phyloP scores from a whole-genome alignment of 2,113 vertebrate genomes.

The Eptesicus fuscus region DNA sequence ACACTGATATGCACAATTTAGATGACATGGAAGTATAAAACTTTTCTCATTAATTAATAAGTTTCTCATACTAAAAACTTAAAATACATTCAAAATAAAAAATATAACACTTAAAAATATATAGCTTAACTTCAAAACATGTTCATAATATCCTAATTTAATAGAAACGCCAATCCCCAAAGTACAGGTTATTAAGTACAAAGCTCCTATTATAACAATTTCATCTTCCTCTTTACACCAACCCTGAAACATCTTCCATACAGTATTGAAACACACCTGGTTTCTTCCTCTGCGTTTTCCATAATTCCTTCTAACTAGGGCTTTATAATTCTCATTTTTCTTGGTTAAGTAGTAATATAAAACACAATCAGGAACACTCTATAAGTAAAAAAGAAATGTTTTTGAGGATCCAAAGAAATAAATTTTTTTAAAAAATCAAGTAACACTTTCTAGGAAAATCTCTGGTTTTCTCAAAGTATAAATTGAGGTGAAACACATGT shows the following conservation, averaged over 20 bases:
- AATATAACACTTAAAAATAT: neutral
- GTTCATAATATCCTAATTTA: neutral
- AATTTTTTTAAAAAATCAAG: neutral
- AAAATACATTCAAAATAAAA: constrained; percentile 30
- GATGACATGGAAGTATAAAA: neutral
- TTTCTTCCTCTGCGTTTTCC: constrained; percentile 95
- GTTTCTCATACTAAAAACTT: neutral
- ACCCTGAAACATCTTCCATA: neutral
- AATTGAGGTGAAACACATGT: neutral
- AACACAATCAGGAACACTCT: constrained; percentile 98
- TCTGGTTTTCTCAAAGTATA: neutral
- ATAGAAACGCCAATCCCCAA: neutral
- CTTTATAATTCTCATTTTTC: constrained; percentile 99
- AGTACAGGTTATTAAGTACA: neutral
- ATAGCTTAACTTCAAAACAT: neutral
- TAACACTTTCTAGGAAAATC: constrained; percentile 43
- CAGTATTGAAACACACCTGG: constrained; percentile 84
- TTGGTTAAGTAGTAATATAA: constrained; percentile 99
- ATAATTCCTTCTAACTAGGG: constrained; percentile 95
- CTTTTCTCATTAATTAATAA: neutral
- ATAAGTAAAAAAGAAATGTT: constrained; percentile 47
- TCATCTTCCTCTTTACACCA: constrained; percentile 35
- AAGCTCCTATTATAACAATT: neutral
- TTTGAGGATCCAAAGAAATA: neutral
- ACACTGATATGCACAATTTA: neutral